A percentile compares a stretch with the other conserved stretches of the same genome.
These are phyloP conservation scores for Cosmia trapezina DNA, from an alignment of 2,888 invertebrate genomes.

Conservation along the genomic window DNA sequence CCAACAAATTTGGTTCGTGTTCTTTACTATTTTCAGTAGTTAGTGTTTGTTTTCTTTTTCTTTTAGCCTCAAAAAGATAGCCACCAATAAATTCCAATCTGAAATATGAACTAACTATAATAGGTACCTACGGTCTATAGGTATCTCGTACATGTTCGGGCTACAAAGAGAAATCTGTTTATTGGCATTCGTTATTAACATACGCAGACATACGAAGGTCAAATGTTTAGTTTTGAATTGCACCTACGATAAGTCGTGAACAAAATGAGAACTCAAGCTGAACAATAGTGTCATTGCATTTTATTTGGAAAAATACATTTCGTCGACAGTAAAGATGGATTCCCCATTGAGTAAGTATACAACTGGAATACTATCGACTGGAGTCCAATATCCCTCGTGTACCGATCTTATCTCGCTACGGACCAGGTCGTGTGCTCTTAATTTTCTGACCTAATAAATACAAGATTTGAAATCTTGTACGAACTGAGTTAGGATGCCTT, in stretches of 20 bases:
- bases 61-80: not conserved
- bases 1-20: conserved; percentile 15
- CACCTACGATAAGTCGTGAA: conserved; percentile 19
- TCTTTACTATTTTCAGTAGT: conserved; percentile 1
- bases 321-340: conserved; percentile 44
- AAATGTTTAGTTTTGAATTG: conserved; percentile 23
- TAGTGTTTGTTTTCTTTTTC: not conserved
- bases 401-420: conserved; percentile 71
- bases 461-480: conserved; percentile 40
- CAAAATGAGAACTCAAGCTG: conserved; percentile 28
- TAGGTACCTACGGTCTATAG: not conserved
- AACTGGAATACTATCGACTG: conserved; percentile 52
- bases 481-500: conserved; percentile 24
- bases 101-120: not conserved
- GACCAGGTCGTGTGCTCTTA: conserved; percentile 69
- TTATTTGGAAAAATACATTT: conserved; percentile 52
- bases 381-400: conserved; percentile 67
- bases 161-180: conserved; percentile 18
- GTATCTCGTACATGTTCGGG: not conserved
- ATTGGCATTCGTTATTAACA: conserved; percentile 18
- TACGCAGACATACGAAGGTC: conserved; percentile 1
- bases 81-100: conserved; percentile 16
- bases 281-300: conserved; percentile 38
- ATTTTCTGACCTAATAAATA: conserved; percentile 76
- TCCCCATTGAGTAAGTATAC: conserved; percentile 45